phyloP scores from a whole-genome alignment of 2,797 vertebrate genomes.

The Arrhamphus sclerolepis region DNA sequence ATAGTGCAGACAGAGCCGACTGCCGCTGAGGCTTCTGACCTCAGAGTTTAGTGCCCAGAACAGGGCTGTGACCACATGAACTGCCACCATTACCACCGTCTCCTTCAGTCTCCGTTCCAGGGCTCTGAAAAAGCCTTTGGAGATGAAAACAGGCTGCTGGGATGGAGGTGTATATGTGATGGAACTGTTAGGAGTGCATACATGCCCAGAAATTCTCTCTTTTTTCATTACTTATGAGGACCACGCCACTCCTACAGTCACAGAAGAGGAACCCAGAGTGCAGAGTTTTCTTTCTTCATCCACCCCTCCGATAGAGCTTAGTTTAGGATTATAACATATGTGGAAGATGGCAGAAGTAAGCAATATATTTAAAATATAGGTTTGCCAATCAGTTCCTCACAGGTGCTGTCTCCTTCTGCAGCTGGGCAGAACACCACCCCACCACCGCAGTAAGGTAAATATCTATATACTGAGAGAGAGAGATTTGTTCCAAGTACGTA shows the following conservation, averaged over 20 bases:
- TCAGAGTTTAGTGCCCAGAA: slow-evolving; percentile 70
- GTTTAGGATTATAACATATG: slow-evolving; percentile 44
- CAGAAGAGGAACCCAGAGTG: slow-evolving; percentile 12
- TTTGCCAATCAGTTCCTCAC: too few relatives aligned
- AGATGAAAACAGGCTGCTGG: slow-evolving; percentile 45
- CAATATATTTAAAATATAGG: slow-evolving; percentile 22
- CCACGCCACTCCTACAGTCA: slow-evolving; percentile 2
- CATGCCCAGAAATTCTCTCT: not conserved
- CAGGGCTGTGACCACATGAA: slow-evolving; percentile 64
- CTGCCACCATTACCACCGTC: slow-evolving; percentile 67
- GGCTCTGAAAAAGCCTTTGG: slow-evolving; percentile 59
- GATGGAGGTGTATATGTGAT: slow-evolving; percentile 50
- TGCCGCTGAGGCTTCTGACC: slow-evolving; percentile 53
- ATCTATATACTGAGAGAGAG: not conserved
- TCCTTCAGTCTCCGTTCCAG: slow-evolving; percentile 62
- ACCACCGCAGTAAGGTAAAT: too few relatives aligned
- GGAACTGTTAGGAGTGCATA: slow-evolving; percentile 5
- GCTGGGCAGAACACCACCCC: too few relatives aligned
- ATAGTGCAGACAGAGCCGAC: slow-evolving; percentile 41
- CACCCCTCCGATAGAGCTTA: slow-evolving; percentile 12
- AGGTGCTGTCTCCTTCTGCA: too few relatives aligned
- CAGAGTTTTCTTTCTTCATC: slow-evolving; percentile 9
- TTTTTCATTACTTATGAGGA: slow-evolving; percentile 39
- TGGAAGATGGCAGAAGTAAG: slow-evolving; percentile 35
- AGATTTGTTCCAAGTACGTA: not conserved